Evolutionary conservation across 2,113 vertebrate species (phyloP).

Genomic region (Thermophis baileyi): DNA sequence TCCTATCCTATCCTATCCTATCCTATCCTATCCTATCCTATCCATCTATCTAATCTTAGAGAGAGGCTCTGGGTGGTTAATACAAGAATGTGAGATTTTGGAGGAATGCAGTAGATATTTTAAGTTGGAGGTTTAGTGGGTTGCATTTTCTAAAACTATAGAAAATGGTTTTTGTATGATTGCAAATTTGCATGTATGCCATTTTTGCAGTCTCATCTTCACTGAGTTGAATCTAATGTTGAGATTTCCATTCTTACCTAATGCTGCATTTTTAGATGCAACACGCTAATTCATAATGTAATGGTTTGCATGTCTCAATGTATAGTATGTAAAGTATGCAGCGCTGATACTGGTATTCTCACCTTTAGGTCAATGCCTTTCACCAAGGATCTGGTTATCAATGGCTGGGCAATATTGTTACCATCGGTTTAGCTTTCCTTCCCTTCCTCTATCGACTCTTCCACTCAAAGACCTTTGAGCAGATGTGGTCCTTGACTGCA

Average conservation of each 20-base stretch:
- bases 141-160: neutral
- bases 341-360: conserved; percentile 7
- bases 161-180: neutral
- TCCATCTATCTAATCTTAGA: too few relatives aligned
- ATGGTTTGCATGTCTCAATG: neutral
- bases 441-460: conserved; percentile 86
- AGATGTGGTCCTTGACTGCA: conserved; percentile 70
- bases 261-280: neutral
- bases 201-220: neutral
- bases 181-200: neutral
- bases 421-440: conserved; percentile 79
- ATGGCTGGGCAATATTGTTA: conserved; percentile 83
- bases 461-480: conserved; percentile 75
- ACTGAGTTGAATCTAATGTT: neutral
- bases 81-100: neutral
- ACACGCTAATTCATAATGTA: neutral
- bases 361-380: conserved; percentile 84
- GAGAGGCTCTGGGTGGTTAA: neutral
- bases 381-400: conserved; percentile 93
- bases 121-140: neutral
- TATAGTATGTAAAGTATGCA: neutral
- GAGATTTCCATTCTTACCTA: neutral
- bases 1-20: too few relatives aligned
- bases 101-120: neutral
- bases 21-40: too few relatives aligned